These are phyloP conservation scores for Lordiphosa clarofinis DNA, from an alignment of 1,140 invertebrate genomes.

Conservation along the genomic window DNA sequence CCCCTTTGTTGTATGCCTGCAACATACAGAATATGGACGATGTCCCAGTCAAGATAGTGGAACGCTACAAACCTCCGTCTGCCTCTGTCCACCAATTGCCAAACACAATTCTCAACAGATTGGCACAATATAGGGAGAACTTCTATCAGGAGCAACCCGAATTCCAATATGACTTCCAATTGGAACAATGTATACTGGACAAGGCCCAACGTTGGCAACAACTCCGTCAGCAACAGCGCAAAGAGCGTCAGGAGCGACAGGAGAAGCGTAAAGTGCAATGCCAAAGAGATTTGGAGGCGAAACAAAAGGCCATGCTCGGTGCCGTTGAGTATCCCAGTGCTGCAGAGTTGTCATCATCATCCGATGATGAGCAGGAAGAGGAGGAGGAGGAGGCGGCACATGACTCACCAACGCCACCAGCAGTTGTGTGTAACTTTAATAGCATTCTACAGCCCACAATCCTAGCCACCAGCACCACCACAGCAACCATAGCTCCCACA, in stretches of 20 bases:
- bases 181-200: slow-evolving; percentile 86
- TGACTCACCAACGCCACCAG: slow-evolving; percentile 23
- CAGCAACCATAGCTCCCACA: slow-evolving; percentile 19
- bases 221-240: slow-evolving; percentile 82
- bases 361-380: slow-evolving; percentile 33
- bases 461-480: slow-evolving; percentile 23
- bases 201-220: slow-evolving; percentile 86
- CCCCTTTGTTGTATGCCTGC: slow-evolving; percentile 24
- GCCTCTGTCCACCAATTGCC: slow-evolving; percentile 51
- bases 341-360: slow-evolving; percentile 72
- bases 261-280: slow-evolving; percentile 81
- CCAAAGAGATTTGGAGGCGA: slow-evolving; percentile 81
- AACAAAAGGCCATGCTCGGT: slow-evolving; percentile 81
- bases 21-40: slow-evolving; percentile 84
- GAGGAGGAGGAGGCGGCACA: slow-evolving; percentile 8
- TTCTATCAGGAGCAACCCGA: slow-evolving; percentile 81
- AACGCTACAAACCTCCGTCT: slow-evolving; percentile 89
- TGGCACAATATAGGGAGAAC: slow-evolving; percentile 84
- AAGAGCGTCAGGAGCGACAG: slow-evolving; percentile 82
- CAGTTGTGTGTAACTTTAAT: slow-evolving; percentile 80
- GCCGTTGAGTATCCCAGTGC: slow-evolving; percentile 82
- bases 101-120: slow-evolving; percentile 81
- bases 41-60: slow-evolving; percentile 91
- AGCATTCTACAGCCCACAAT: slow-evolving; percentile 72
- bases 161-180: slow-evolving; percentile 85